Base-by-base conservation (phyloP, 2,888 invertebrate genomes). In the Drosophila anceps region DNA sequence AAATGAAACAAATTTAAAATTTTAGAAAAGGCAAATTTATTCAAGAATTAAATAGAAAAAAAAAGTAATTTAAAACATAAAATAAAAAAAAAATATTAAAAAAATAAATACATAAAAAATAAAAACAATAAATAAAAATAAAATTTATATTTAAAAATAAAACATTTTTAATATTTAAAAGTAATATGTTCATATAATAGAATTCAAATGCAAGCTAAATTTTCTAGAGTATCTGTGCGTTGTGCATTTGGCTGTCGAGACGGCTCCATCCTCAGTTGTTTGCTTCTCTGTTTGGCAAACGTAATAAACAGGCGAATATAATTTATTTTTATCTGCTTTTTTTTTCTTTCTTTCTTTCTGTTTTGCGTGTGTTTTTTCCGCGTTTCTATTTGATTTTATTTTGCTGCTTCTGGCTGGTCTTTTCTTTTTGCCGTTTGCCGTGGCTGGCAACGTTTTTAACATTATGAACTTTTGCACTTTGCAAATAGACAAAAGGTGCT, bases 391-490 rank as follows among this genome's bases (percentile, higher is more conserved):
- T 29, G 44, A 37, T 37, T 37, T 51, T 6, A 1, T 35, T n/a
- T 37, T 6, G n/a, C 6, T n/a, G n/a, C 27, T 37, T 54, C 54
- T 53, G 15, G 20, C 15, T 35, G 20, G 13, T 53, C 15, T 46
- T 50, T 66, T 62, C 33, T 75, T 80, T 65, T 68, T 61, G 69
- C 27, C 59, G 73, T 72, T 84, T 81, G 59, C n/a, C n/a, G 29
- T 79, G 44, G 44, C 1, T 74, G 75, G 73, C 81, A 73, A 50
- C 78, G 66, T 69, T 69, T 82, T 70, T 59, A 63, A 65, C 67
- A 73, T 76, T 76, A 69, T 85, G 85, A 85, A 85, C 84, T 85
- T 85, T 85, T 85, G 85, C 85, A 78, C 88, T 85, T 76, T 75
- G 84, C 75, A 69, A 75, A 76, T 78, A 78, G 76, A 81, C 57